Base-by-base conservation (phyloP, 2,113 vertebrate species). In the Calyptomena viridis region DNA sequence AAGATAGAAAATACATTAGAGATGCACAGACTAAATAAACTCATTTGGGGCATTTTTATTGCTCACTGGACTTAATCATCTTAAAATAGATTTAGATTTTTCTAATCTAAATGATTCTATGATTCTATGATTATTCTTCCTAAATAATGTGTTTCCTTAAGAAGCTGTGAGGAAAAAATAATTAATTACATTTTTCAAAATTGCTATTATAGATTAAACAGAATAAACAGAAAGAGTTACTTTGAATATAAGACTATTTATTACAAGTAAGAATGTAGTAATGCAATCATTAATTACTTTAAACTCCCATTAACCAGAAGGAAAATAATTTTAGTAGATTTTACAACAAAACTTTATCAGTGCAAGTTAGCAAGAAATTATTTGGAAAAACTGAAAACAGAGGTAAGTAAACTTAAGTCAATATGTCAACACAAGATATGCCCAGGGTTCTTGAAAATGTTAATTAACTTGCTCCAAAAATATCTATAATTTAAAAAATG, bases 21-120 rank as follows among this genome's bases (percentile, higher is more conserved):
- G 21, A 28, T 35, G 8, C 8, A 58, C 18, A 77, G 28, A 81
- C 49, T 66, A 60, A 77, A 50, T 20, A 69, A 55, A 50, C 10
- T 2, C 3, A 4, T 12, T 46, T 73, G 3, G 3, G 9, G 0
- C 0, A 14, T 87, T 90, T 68, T 60, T 25, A 22, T 62, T 87
- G 19, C 8, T 53, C 42, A 3, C 52, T 79, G 11, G 11, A 55
- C 10, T 66, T 4, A 0, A 18, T 59, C 4, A 42, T 52, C 23
- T 35, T 77, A 60, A 52, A 84, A 6, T n/a, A n/a, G n/a, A n/a
- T n/a, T n/a, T n/a, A n/a, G n/a, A n/a, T n/a, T n/a, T 68, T 96
- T 77, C 23, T 24, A 76, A 23, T 30, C 9, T 14, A n/a, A 59
- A 37, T 69, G 6, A 22, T 72, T 72, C 11, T 27, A 27, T 40